Evolutionary conservation across 2,113 vertebrate species (phyloP), one percentile per base, ranked within the genome.

Genomic region (Tetrao urogallus): DNA sequence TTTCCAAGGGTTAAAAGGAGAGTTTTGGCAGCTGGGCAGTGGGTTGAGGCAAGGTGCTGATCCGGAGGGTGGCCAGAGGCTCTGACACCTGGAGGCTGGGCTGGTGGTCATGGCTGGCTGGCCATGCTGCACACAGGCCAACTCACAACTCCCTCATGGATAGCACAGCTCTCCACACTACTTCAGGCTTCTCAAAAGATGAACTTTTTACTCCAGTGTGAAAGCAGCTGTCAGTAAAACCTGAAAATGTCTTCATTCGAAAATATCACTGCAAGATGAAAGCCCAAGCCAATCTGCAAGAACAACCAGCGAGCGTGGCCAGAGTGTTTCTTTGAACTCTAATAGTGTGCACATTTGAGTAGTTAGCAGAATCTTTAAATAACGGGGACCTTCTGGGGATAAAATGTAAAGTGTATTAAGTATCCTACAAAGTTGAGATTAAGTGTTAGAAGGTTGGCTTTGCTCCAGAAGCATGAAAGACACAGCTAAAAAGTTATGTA

Each of bases 391-490:
- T 97, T 97, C 92, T 93, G 86, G 90, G 93, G 91, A 95, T 96
- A 97, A 95, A 96, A 93, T 72, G 66, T 95, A 91, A 94, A 93
- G 48, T 94, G 78, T 96, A 97, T 95, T 97, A 96, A 97, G 95
- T 96, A 96, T 87, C 67, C 73, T 95, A 94, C 87, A 94, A 95
- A 96, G 88, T 95, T 95, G 93, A 96, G 83, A 95, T 95, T 96
- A 95, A 97, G 92, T 93, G 86, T 94, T 97, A 86, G 78, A 96
- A 96, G 77, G 43, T 86, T 97, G 95, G 90, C 90, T 95, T 93
- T 91, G 47, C 90, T 96, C 93, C 96, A 97, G 63, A 81, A 87
- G 52, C 86, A 82, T 93, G 85, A 96, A 90, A 94, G 93, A 93
- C 87, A 57, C 95, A 92, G 96, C 92, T 97, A 94, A 96, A 84